These are phyloP conservation scores for Calcarius lapponicus DNA, from an alignment of 2,797 vertebrate species.

Conservation along the genomic window DNA sequence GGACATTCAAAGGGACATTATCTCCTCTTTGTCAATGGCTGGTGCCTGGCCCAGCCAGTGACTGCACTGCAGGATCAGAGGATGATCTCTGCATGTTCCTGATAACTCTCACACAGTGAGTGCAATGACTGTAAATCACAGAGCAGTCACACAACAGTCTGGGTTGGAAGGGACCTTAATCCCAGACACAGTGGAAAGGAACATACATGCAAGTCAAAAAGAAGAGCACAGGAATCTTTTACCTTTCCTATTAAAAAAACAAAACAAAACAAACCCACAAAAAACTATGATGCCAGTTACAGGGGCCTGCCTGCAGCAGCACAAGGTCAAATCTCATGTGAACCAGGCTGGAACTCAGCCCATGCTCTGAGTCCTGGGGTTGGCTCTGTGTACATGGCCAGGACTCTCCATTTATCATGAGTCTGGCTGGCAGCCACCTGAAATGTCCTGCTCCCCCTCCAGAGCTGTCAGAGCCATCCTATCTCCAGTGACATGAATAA, in stretches of 20 bases:
- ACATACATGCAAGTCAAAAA: neutral
- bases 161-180: neutral
- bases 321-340: neutral
- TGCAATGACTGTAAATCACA: neutral
- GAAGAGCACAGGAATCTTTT: neutral
- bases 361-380: fast-evolving
- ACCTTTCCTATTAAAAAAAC: neutral
- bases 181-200: neutral
- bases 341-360: neutral
- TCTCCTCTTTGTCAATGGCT: neutral
- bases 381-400: neutral
- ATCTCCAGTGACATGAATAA: neutral
- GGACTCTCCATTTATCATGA: neutral
- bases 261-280: neutral
- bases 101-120: neutral
- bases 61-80: neutral
- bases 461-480: neutral
- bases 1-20: constrained; percentile 41
- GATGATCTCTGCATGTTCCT: neutral
- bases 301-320: neutral
- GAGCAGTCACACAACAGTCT: neutral
- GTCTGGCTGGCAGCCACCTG: neutral
- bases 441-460: neutral
- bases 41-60: neutral
- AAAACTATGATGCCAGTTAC: neutral